Percentiles rank a stretch among this genome's conserved stretches.
These are phyloP conservation scores for Limenitis camilla DNA, from an alignment of 2,888 invertebrate genomes.

Conservation along the genomic window DNA sequence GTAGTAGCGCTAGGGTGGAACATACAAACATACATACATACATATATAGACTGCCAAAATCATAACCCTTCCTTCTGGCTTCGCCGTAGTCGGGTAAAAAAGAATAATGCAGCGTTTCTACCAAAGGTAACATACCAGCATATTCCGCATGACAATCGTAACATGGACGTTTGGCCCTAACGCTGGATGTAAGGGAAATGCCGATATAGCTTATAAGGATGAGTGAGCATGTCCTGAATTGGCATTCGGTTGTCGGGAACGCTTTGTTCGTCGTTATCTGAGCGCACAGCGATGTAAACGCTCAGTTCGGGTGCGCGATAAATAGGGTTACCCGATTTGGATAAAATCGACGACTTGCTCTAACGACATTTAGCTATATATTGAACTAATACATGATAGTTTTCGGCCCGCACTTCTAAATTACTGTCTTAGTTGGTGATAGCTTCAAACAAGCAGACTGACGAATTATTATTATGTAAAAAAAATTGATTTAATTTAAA, in stretches of 20 bases:
- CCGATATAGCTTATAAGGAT: conserved; percentile 33
- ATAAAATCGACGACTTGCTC: neutral
- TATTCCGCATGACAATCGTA: neutral
- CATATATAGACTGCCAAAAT: no score
- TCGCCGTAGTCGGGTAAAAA: no score
- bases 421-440: no score
- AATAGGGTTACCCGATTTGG: neutral
- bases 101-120: neutral
- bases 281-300: conserved; percentile 48
- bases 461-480: no score
- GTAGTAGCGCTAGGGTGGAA: no score
- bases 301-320: conserved; percentile 14
- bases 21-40: no score
- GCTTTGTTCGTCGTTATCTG: conserved; percentile 51
- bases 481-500: no score
- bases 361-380: neutral
- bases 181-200: conserved; percentile 14
- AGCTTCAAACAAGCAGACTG: no score
- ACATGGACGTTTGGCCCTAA: conserved; percentile 3
- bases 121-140: neutral
- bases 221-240: conserved; percentile 42
- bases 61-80: no score
- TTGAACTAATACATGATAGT: no score
- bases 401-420: no score
- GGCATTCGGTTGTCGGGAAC: conserved; percentile 29